A percentile compares a stretch with the other conserved stretches of the same genome.
Conservation (phyloP, 2,113 vertebrate species). For the Antechinus flavipes region DNA sequence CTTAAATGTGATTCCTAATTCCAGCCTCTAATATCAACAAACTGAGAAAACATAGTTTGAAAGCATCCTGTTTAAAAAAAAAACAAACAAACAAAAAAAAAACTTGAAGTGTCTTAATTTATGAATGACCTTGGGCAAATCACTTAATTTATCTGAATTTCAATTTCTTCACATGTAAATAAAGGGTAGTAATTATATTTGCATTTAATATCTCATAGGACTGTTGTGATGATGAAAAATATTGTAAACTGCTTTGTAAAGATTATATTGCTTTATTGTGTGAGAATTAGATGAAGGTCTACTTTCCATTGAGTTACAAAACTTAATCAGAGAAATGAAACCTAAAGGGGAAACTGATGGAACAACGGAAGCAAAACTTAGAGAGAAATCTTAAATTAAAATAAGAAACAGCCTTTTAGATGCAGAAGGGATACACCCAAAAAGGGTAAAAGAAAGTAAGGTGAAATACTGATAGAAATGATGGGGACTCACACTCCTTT, state of each 20-base stretch:
- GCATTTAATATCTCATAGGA: neutral
- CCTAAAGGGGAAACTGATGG: no score
- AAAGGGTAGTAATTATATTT: neutral
- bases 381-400: no score
- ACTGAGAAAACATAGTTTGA: neutral
- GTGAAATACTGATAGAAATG: no score
- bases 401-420: no score
- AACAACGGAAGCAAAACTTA: no score
- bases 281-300: no score
- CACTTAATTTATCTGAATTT: neutral
- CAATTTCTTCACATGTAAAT: neutral
- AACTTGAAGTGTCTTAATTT: neutral
- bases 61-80: neutral
- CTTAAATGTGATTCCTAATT: neutral
- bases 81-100: no score
- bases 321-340: no score
- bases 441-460: no score
- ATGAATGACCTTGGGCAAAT: neutral
- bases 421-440: no score
- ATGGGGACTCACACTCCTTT: no score
- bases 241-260: neutral
- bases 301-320: no score
- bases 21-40: neutral
- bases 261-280: neutral
- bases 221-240: neutral